Evolutionary conservation across 2,888 invertebrate species (phyloP).

Genomic region (Magallana nippona): DNA sequence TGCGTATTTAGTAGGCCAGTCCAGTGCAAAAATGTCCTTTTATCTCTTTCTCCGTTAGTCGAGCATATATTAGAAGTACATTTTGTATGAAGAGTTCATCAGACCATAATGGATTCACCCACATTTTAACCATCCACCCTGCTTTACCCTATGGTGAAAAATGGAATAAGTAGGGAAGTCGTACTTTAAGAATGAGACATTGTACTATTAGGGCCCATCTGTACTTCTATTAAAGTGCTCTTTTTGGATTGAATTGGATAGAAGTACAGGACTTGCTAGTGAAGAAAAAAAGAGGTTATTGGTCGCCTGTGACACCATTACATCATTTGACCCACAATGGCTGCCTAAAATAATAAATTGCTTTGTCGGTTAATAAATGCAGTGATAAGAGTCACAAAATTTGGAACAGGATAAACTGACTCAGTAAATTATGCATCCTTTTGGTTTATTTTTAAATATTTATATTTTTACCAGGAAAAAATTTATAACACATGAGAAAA

Average conservation of each 20-base stretch:
- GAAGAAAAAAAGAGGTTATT: background rate
- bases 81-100: constrained; percentile 4
- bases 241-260: background rate
- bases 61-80: background rate
- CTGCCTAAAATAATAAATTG: background rate
- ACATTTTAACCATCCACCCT: constrained; percentile 9
- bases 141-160: constrained; percentile 6
- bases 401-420: background rate
- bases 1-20: constrained; percentile 6
- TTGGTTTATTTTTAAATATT: background rate
- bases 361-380: constrained; percentile 28
- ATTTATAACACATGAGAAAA: no score
- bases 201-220: background rate
- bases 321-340: constrained; percentile 2
- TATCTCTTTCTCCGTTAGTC: background rate
- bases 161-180: constrained; percentile 25
- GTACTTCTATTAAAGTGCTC: constrained; percentile 13
- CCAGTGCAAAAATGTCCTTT: constrained; percentile 4
- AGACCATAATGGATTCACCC: constrained; percentile 16
- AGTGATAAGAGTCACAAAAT: constrained; percentile 2
- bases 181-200: constrained; percentile 16
- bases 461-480: no score
- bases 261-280: no score
- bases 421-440: background rate
- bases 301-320: background rate